Conservation (phyloP, 2,797 vertebrate genomes). For the Lepus townsendii region DNA sequence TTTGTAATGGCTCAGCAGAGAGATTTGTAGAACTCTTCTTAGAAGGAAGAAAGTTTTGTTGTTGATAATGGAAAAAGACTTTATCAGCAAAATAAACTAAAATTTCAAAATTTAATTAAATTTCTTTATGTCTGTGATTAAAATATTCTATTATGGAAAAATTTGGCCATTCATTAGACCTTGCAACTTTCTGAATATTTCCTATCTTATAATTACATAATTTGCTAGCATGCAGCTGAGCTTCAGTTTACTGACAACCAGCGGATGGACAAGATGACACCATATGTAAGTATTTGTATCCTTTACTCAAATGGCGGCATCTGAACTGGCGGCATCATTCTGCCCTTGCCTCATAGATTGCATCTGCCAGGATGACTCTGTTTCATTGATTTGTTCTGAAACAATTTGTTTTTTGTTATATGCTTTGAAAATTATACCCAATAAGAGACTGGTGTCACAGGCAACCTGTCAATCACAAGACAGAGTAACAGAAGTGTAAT, state of each 20-base stretch:
- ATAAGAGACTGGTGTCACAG: background rate
- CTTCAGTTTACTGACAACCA: constrained; percentile 17
- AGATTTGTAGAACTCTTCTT: constrained; percentile 51
- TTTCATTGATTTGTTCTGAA: constrained; percentile 47
- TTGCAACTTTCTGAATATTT: constrained; percentile 40
- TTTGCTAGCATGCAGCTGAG: constrained; percentile 48
- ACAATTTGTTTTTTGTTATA: constrained; percentile 6
- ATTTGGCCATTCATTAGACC: constrained; percentile 9
- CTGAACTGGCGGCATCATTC: background rate
- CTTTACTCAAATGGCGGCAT: background rate
- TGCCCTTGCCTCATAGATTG: background rate
- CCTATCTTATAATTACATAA: constrained; percentile 14
- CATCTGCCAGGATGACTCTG: background rate
- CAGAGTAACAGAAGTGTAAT: constrained; percentile 40
- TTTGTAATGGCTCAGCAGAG: constrained; percentile 62
- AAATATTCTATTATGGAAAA: constrained; percentile 27
- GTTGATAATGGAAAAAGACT: constrained; percentile 40
- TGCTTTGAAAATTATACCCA: constrained; percentile 39
- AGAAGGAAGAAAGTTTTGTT: constrained; percentile 60
- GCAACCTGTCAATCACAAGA: constrained; percentile 11
- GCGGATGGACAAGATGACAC: background rate
- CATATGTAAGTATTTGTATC: constrained; percentile 14
- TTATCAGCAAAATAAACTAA: constrained; percentile 56
- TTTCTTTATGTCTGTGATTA: constrained; percentile 61
- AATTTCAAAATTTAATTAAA: constrained; percentile 41